Conservation (phyloP, 2,113 vertebrate species). For the Tetrax tetrax region DNA sequence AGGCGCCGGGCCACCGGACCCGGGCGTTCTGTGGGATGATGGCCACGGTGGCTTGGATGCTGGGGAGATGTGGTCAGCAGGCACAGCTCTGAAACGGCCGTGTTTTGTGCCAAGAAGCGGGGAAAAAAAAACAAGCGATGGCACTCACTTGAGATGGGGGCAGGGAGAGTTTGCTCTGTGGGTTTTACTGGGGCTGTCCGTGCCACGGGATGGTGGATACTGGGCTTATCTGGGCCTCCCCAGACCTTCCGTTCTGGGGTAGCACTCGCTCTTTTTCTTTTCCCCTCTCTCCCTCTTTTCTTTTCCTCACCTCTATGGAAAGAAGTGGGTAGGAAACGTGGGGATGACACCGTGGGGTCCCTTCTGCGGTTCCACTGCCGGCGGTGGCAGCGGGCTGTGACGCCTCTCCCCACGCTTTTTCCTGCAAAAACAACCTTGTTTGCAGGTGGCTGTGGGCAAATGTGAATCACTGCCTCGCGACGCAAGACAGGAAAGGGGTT, state of each 20-base stretch:
- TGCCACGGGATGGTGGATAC: rapidly evolving
- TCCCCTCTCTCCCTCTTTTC: too few species aligned
- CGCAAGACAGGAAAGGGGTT: neutral
- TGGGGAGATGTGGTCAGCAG: neutral
- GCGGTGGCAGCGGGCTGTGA: neutral
- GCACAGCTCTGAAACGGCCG: neutral
- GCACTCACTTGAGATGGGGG: rapidly evolving
- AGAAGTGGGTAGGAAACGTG: rapidly evolving
- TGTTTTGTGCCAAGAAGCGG: rapidly evolving
- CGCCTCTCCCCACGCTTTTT: neutral
- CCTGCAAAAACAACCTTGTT: neutral
- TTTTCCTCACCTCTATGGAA: neutral
- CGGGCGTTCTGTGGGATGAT: rapidly evolving
- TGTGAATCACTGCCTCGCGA: neutral
- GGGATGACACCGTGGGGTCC: neutral
- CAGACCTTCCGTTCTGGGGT: neutral
- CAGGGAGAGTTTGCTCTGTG: neutral
- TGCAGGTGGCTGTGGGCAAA: neutral
- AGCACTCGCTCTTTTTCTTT: too few species aligned
- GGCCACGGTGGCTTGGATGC: rapidly evolving
- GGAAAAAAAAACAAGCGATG: rapidly evolving
- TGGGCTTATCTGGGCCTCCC: neutral
- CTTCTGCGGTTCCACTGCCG: rapidly evolving
- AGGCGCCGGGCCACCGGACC: rapidly evolving
- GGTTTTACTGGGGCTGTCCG: neutral